A percentile compares a stretch with the other conserved stretches of the same genome.
Conservation (phyloP, 1,140 invertebrate species). For the Oncopodura yosiiana region DNA sequence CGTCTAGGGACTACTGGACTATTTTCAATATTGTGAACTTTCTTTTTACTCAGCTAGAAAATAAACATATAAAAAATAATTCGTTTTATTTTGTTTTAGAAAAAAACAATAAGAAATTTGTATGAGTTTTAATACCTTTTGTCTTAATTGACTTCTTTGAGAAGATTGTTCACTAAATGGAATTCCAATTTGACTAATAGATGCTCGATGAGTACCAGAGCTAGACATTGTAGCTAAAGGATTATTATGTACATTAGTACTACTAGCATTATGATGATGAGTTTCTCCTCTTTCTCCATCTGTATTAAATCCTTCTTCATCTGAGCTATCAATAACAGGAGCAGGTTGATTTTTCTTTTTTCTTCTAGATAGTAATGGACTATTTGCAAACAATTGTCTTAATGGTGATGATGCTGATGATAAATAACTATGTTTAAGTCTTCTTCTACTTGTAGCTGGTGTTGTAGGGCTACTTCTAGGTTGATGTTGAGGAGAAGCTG, state of each 20-base stretch:
- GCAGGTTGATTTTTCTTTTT: conserved; percentile 21
- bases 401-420: conserved; percentile 30
- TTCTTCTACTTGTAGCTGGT: conserved; percentile 16
- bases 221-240: no score
- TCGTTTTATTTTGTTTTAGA: neutral
- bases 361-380: conserved; percentile 24
- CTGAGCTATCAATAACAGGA: conserved; percentile 26
- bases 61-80: neutral
- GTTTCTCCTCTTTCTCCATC: no score
- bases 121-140: conserved; percentile 58
- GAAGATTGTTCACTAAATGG: conserved; percentile 80
- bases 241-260: no score
- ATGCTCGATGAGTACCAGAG: neutral
- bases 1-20: conserved; percentile 46
- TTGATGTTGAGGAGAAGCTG: conserved; percentile 29
- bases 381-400: conserved; percentile 33
- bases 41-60: conserved; percentile 31
- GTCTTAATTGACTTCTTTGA: conserved; percentile 84
- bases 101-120: neutral
- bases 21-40: conserved; percentile 29
- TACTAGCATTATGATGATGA: no score
- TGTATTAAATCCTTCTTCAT: conserved; percentile 30
- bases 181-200: neutral
- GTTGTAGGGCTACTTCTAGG: conserved; percentile 24
- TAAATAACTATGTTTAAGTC: conserved; percentile 23